Evolutionary conservation across 2,888 invertebrate genomes (phyloP).

Genomic region (Loripinus fragilis): DNA sequence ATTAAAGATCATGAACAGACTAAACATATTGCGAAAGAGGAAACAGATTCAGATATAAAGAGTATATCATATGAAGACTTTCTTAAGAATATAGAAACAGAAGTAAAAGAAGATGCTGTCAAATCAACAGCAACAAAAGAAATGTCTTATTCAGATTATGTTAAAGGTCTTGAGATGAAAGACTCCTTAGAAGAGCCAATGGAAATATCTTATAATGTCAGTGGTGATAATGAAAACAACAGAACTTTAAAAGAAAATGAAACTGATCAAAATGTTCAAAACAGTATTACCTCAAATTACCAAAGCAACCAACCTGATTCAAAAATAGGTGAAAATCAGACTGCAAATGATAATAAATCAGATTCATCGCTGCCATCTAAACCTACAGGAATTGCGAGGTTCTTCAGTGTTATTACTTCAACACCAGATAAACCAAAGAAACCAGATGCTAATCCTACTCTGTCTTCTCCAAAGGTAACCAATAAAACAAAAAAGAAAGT

Average conservation of each 20-base stretch:
- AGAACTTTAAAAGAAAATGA: too few relatives aligned
- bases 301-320: too few relatives aligned
- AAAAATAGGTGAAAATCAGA: too few relatives aligned
- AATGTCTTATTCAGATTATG: slow-evolving; percentile 49
- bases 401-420: slow-evolving; percentile 41
- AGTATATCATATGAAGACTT: slow-evolving; percentile 32
- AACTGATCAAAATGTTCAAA: too few relatives aligned
- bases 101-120: not conserved
- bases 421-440: slow-evolving; percentile 54
- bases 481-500: slow-evolving; percentile 1
- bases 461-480: not conserved
- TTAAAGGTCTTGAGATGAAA: slow-evolving; percentile 27
- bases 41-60: slow-evolving; percentile 10
- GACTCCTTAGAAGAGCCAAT: slow-evolving; percentile 15
- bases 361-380: not conserved
- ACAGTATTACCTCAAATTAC: too few relatives aligned
- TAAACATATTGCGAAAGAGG: too few relatives aligned
- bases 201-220: slow-evolving; percentile 16
- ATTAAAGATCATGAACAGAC: not conserved
- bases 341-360: not conserved
- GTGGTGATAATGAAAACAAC: too few relatives aligned
- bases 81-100: slow-evolving; percentile 28
- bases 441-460: slow-evolving; percentile 24
- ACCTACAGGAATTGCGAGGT: slow-evolving; percentile 27
- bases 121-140: slow-evolving; percentile 20